These are phyloP conservation scores for Scomber scombrus DNA, from an alignment of 2,113 vertebrate species.

Conservation along the genomic window DNA sequence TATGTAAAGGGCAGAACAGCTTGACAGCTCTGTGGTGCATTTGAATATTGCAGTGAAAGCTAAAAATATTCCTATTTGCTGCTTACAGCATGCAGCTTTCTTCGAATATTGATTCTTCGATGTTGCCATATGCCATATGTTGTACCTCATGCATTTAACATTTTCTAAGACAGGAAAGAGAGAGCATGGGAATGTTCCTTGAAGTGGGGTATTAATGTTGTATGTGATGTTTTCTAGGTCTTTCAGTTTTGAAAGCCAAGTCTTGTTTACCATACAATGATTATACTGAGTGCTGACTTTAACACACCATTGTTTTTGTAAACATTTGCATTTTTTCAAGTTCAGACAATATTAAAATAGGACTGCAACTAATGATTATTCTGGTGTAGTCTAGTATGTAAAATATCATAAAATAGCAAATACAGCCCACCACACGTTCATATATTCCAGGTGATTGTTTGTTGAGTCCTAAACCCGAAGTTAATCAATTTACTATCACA, in stretches of 20 bases:
- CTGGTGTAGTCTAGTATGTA: too few species aligned
- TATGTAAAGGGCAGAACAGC: slow-evolving; percentile 6
- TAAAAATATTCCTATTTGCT: slow-evolving; percentile 65
- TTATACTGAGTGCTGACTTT: neutral
- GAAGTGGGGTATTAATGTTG: slow-evolving; percentile 46
- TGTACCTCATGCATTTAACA: slow-evolving; percentile 66
- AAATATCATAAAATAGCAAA: too few species aligned
- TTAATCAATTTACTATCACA: too few species aligned
- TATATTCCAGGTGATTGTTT: too few species aligned
- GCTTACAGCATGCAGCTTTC: slow-evolving; percentile 43
- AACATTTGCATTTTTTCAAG: neutral
- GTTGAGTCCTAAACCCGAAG: too few species aligned
- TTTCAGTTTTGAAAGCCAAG: slow-evolving; percentile 25
- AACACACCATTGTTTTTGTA: slow-evolving; percentile 5
- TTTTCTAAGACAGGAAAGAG: slow-evolving; percentile 20
- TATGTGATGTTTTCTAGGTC: slow-evolving; percentile 36
- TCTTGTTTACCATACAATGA: slow-evolving; percentile 14
- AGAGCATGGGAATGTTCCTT: slow-evolving; percentile 30
- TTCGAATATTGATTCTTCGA: slow-evolving; percentile 65
- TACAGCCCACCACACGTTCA: too few species aligned
- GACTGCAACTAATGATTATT: too few species aligned
- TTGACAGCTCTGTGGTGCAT: slow-evolving; percentile 34
- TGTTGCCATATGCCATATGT: slow-evolving; percentile 56
- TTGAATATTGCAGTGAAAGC: slow-evolving; percentile 51
- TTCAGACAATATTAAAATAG: too few species aligned